Conservation (phyloP, 2,113 vertebrate genomes). For the Catagonus wagneri region DNA sequence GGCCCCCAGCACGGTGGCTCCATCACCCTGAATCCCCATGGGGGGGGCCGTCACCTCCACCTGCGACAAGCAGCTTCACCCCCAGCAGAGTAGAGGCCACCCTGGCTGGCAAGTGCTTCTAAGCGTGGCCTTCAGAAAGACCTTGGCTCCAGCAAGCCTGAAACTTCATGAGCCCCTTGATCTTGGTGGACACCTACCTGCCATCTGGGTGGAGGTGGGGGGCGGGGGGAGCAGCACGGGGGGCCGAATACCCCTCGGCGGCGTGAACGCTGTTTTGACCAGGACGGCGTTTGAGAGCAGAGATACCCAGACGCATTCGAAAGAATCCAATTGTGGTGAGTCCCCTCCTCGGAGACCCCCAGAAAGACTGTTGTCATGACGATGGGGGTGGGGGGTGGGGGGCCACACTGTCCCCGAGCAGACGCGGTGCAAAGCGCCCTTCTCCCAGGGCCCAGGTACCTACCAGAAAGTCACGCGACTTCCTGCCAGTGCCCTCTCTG, state of each 20-base stretch:
- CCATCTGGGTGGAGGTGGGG: no score
- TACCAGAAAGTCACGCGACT: no score
- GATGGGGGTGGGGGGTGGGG: not conserved
- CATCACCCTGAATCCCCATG: accelerated
- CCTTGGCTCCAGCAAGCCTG: not conserved
- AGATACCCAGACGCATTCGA: not conserved
- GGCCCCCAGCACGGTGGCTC: not conserved
- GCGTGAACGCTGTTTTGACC: not conserved
- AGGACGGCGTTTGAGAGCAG: not conserved
- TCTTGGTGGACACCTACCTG: accelerated
- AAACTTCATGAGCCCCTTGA: not conserved
- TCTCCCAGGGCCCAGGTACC: accelerated
- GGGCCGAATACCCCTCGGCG: accelerated
- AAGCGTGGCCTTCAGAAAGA: not conserved
- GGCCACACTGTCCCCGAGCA: accelerated
- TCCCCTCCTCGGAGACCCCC: not conserved
- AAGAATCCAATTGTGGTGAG: not conserved
- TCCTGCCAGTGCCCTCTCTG: not conserved
- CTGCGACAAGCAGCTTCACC: not conserved
- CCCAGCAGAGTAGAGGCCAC: not conserved
- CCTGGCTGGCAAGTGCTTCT: not conserved
- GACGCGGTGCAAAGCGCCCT: accelerated
- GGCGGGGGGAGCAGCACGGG: not conserved
- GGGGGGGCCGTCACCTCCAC: not conserved
- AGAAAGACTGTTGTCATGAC: accelerated